A percentile compares a stretch with the other conserved stretches of the same genome.
Conservation (phyloP, 2,888 invertebrate genomes). For the Eristalis tenax region DNA sequence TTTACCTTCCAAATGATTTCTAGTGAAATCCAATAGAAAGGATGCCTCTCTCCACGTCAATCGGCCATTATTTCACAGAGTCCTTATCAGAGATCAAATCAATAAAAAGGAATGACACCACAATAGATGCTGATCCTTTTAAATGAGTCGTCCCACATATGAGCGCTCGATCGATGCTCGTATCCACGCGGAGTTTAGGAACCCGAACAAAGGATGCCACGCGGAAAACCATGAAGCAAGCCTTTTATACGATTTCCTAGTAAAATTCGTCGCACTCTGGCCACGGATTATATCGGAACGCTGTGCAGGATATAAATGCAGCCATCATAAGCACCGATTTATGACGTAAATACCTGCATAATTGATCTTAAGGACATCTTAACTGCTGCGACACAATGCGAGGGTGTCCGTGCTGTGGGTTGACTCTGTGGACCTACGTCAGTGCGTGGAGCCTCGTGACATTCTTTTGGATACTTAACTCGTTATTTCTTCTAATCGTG, state of each 20-base stretch:
- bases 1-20: slow-evolving; percentile 7
- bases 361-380: slow-evolving; percentile 48
- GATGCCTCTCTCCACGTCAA: not conserved
- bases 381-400: slow-evolving; percentile 6
- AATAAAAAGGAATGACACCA: slow-evolving; percentile 61
- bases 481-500: not conserved
- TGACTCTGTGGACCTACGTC: slow-evolving; percentile 31
- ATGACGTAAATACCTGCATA: slow-evolving; percentile 69
- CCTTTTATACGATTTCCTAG: slow-evolving; percentile 56
- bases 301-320: slow-evolving; percentile 15
- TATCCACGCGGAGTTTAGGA: not conserved
- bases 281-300: not conserved
- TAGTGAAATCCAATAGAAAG: slow-evolving; percentile 15
- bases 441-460: slow-evolving; percentile 22
- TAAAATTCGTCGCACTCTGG: slow-evolving; percentile 56
- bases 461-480: slow-evolving; percentile 34
- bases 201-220: not conserved
- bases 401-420: not conserved
- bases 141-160: slow-evolving; percentile 36
- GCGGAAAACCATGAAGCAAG: slow-evolving; percentile 12
- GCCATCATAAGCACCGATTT: slow-evolving; percentile 47
- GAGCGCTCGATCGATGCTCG: not conserved
- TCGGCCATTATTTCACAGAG: slow-evolving; percentile 30
- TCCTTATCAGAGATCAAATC: slow-evolving; percentile 65
- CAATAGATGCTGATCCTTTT: slow-evolving; percentile 53